Percentiles rank a stretch among this genome's conserved stretches.
Evolutionary conservation across 92 coral and sea anemone species (phyloP).

Genomic region (Chrysogorgia sp.): DNA sequence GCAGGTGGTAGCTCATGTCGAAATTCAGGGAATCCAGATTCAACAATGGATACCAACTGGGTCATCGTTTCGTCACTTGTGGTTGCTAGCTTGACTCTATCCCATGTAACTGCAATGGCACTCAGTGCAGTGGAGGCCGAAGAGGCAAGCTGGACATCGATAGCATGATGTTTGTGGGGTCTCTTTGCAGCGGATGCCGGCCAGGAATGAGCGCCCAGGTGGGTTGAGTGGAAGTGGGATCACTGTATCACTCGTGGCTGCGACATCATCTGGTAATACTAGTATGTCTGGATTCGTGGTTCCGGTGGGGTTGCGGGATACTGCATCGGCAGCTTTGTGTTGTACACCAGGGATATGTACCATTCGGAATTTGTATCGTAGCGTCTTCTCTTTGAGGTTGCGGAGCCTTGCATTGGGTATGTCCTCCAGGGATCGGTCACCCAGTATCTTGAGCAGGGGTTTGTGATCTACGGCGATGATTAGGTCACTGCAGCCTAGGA

Average conservation of each 20-base stretch:
- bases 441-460: slow-evolving; percentile 58
- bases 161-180: not conserved
- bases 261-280: slow-evolving; percentile 3
- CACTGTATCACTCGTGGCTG: not conserved
- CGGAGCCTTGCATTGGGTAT: slow-evolving; percentile 42
- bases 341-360: slow-evolving; percentile 22
- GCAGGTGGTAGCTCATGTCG: slow-evolving; percentile 51
- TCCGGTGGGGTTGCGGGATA: slow-evolving; percentile 2
- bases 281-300: slow-evolving; percentile 5
- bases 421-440: slow-evolving; percentile 45
- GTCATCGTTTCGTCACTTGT: slow-evolving; percentile 1
- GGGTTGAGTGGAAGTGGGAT: not conserved
- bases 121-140: not conserved
- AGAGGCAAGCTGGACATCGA: slow-evolving; percentile 8
- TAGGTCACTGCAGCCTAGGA: too few species aligned
- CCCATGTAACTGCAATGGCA: too few species aligned
- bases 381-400: slow-evolving; percentile 51
- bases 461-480: too few species aligned
- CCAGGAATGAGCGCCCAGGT: not conserved
- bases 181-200: slow-evolving; percentile 1
- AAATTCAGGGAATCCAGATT: slow-evolving; percentile 14
- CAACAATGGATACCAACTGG: not conserved
- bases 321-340: slow-evolving; percentile 26
- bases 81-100: slow-evolving; percentile 26
- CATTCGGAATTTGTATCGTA: slow-evolving; percentile 21